Evolutionary conservation across 2,113 vertebrate species (phyloP), one percentile per base, ranked within the genome.

Genomic region (Loxodonta africana): DNA sequence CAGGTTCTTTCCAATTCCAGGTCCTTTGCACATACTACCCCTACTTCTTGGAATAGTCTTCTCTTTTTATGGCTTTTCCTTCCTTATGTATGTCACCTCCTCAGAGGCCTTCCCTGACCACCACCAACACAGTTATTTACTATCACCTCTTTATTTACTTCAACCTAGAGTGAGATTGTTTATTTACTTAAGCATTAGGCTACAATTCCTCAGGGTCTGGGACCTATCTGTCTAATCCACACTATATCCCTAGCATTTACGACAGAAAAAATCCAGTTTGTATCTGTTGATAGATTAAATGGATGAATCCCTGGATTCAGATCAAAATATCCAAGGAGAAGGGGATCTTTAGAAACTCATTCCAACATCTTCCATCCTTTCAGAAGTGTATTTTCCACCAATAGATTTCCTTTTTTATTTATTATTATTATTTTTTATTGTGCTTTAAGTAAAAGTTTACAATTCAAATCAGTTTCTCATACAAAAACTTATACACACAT

Each of bases 381-480:
- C 57, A 30, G 76, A 90, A 95, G 33, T 69, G 78, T 60, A 83
- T 93, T 69, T 96, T 82, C 69, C 6, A 73, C 28, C 48, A 93
- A 69, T 60, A 93, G 23, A 71, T 71, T 26, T 74, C 25, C 60
- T 85, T 91, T 8, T 4, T 37, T 37, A 37, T 37, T 37, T 37
- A 37, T 37, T 37, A 37, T 37, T 37, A 37, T 37, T 37, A 37
- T 37, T 37, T 37, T 37, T 37, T 37, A 37, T 37, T 37, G 37
- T 37, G 37, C 37, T 37, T 37, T 37, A 37, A 37, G 37, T 37
- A 37, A 37, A 37, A 37, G 37, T 37, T 37, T 37, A 37, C 37
- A 37, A 37, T 37, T 37, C 37, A 37, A 37, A 37, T 37, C 37
- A 37, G 37, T 37, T 37, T 37, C 37, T 37, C 37, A 37, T 37